These are phyloP conservation scores for Atlantisia rogersi DNA, from an alignment of 2,113 vertebrate species.

Conservation along the genomic window DNA sequence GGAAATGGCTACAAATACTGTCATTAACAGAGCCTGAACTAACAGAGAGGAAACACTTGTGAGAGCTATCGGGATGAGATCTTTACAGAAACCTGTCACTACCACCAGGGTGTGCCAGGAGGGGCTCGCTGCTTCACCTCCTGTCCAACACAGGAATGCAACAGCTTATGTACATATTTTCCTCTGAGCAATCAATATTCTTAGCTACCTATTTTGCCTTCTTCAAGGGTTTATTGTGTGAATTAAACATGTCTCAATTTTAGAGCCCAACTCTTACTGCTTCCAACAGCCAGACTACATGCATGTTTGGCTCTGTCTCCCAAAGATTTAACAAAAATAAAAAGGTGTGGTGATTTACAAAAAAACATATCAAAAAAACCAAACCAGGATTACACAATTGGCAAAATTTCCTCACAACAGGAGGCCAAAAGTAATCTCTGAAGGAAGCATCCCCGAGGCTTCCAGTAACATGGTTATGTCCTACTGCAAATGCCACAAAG, in stretches of 20 bases:
- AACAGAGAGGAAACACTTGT: neutral
- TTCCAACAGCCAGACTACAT: neutral
- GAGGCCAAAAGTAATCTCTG: neutral
- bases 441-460: neutral
- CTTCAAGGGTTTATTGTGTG: neutral
- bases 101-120: neutral
- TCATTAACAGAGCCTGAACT: constrained; percentile 19
- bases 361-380: too few relatives aligned
- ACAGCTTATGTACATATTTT: fast-evolving
- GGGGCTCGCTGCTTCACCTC: neutral
- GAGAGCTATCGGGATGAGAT: neutral
- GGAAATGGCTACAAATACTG: neutral
- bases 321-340: fast-evolving
- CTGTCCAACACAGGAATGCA: neutral
- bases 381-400: neutral
- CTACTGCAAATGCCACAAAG: neutral
- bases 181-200: neutral
- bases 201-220: neutral
- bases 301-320: neutral
- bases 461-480: neutral
- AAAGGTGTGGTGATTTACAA: neutral
- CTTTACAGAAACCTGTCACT: neutral
- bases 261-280: neutral
- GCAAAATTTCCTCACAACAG: neutral
- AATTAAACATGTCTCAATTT: neutral